These are phyloP conservation scores for Dendrolimus pini DNA, from an alignment of 2,888 invertebrate genomes.

Conservation along the genomic window DNA sequence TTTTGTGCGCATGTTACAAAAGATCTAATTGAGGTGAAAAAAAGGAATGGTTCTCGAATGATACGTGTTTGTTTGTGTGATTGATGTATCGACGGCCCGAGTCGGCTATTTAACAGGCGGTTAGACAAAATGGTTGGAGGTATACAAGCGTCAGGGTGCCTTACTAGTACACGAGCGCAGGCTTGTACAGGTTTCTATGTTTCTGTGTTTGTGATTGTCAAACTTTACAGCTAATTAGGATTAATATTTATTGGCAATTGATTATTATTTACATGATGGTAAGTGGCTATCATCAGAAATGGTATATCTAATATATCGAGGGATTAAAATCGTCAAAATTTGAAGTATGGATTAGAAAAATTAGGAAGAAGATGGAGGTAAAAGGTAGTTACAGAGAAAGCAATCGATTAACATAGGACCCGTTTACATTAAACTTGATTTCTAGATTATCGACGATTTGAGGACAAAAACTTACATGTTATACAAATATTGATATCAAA, in stretches of 20 bases:
- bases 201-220: slow-evolving; percentile 36
- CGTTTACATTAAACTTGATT: no score
- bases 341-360: no score
- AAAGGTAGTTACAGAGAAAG: no score
- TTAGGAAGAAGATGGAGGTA: no score
- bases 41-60: slow-evolving; percentile 51
- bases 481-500: no score
- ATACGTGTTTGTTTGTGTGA: slow-evolving; percentile 54
- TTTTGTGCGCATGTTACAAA: slow-evolving; percentile 57
- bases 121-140: slow-evolving; percentile 69
- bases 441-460: no score
- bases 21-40: slow-evolving; percentile 73
- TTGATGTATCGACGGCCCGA: slow-evolving; percentile 71
- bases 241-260: slow-evolving; percentile 9
- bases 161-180: slow-evolving; percentile 35
- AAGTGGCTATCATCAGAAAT: neutral
- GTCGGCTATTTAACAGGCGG: slow-evolving; percentile 69
- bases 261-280: neutral
- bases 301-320: no score
- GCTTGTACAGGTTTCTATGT: slow-evolving; percentile 38
- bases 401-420: no score
- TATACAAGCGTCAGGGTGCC: slow-evolving; percentile 52
- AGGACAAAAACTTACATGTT: no score
- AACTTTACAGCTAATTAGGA: slow-evolving; percentile 22
- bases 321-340: no score